Conservation (phyloP, 2,888 invertebrate species). For the Oscheius myriophilus region DNA sequence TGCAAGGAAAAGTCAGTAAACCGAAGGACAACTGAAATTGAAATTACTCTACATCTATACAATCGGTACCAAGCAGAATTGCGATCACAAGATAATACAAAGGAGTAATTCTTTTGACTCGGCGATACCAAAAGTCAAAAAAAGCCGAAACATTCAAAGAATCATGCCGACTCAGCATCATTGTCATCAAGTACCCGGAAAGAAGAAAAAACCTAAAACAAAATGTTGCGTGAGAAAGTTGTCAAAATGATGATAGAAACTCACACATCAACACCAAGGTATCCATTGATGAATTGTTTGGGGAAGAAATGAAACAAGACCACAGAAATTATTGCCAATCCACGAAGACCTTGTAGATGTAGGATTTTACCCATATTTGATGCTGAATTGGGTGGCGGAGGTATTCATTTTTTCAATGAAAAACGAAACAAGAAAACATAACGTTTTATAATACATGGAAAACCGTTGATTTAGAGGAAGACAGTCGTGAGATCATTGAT, state of each 20-base stretch:
- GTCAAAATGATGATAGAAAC: too few species aligned
- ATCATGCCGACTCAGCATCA: constrained; percentile 4
- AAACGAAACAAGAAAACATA: too few species aligned
- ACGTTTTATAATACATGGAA: too few species aligned
- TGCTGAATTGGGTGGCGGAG: too few species aligned
- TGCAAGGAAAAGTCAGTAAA: constrained; percentile 22
- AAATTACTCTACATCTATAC: too few species aligned
- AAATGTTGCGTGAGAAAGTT: too few species aligned
- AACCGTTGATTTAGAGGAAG: too few species aligned
- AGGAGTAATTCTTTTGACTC: constrained; percentile 34
- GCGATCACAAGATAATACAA: constrained; percentile 23
- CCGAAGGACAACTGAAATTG: neutral
- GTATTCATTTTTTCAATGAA: too few species aligned
- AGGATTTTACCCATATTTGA: neutral
- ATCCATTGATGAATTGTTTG: constrained; percentile 30
- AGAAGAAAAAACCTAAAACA: constrained; percentile 15
- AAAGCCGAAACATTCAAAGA: neutral
- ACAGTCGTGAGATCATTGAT: too few species aligned
- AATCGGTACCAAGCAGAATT: neutral
- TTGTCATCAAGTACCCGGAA: constrained; percentile 16
- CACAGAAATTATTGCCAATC: constrained; percentile 29
- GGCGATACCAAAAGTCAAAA: constrained; percentile 22
- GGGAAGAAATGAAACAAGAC: constrained; percentile 35
- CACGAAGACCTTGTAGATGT: constrained; percentile 34
- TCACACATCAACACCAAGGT: constrained; percentile 27